These are phyloP conservation scores for Crambe crambe DNA, from an alignment of 37 sponge, comb jelly and placozoan species.

Conservation along the genomic window DNA sequence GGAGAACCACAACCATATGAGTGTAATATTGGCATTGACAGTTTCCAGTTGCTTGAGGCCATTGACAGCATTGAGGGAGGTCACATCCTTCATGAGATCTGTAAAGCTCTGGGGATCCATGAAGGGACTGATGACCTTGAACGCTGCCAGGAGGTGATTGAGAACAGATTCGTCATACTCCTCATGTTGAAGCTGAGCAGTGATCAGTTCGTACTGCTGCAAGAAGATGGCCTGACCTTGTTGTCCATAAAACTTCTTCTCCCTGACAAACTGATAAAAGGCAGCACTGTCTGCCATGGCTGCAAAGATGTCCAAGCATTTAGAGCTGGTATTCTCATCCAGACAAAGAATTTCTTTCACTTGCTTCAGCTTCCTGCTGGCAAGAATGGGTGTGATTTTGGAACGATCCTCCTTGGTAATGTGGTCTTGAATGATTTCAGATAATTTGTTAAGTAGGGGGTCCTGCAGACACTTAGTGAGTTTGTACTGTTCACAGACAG, in stretches of 20 bases:
- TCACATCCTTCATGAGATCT: constrained; percentile 58
- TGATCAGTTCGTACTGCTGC: constrained; percentile 81
- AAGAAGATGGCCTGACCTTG: constrained; percentile 48
- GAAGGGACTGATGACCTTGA: constrained; percentile 71
- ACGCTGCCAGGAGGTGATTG: constrained; percentile 81
- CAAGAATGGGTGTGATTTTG: constrained; percentile 37
- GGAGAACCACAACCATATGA: constrained; percentile 79
- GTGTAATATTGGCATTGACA: constrained; percentile 73
- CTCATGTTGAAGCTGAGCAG: constrained; percentile 76
- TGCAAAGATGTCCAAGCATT: constrained; percentile 49
- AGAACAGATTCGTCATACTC: constrained; percentile 82
- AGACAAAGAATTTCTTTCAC: constrained; percentile 37
- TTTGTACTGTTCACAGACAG: constrained; percentile 60
- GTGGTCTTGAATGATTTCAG: constrained; percentile 1
- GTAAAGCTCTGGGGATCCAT: constrained; percentile 51
- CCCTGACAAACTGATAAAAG: constrained; percentile 55
- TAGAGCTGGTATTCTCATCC: neutral
- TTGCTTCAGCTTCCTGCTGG: constrained; percentile 19
- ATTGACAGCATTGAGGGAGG: constrained; percentile 25
- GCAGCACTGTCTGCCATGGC: constrained; percentile 47
- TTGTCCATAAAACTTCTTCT: constrained; percentile 55
- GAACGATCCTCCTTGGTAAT: constrained; percentile 15
- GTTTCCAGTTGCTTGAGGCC: constrained; percentile 70
- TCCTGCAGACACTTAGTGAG: constrained; percentile 41
- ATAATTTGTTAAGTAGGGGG: constrained; percentile 9